A percentile compares a stretch with the other conserved stretches of the same genome.
These are phyloP conservation scores for Sebastes fasciatus DNA, from an alignment of 2,113 vertebrate genomes.

Conservation along the genomic window DNA sequence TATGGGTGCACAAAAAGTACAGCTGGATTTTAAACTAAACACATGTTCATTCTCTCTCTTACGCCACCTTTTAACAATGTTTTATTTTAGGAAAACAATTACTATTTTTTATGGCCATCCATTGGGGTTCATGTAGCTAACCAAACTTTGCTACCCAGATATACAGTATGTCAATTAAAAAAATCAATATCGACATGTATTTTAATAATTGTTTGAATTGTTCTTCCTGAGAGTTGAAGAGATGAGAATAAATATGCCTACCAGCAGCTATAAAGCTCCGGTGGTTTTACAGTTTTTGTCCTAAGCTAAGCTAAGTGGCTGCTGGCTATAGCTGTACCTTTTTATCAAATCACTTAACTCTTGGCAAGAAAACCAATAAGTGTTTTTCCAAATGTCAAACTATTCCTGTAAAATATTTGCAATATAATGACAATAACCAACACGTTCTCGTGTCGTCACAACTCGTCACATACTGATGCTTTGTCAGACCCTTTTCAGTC, in stretches of 20 bases:
- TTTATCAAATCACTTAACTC: background rate
- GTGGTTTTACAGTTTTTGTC: background rate
- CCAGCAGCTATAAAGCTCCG: background rate
- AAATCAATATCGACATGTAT: background rate
- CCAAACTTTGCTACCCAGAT: background rate
- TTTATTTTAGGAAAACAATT: slow-evolving; percentile 15
- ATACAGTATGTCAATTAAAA: background rate
- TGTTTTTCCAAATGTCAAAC: background rate
- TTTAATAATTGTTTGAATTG: background rate
- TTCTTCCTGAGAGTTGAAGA: background rate
- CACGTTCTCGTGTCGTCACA: too few species aligned
- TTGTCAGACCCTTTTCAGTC: too few species aligned
- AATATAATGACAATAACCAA: background rate
- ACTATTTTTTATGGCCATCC: background rate
- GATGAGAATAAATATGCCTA: background rate
- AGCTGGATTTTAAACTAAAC: slow-evolving; percentile 34
- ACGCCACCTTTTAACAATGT: background rate
- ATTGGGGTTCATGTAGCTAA: background rate
- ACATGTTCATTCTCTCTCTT: slow-evolving; percentile 8
- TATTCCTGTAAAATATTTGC: background rate
- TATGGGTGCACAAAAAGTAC: slow-evolving; percentile 61
- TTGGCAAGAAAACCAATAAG: background rate
- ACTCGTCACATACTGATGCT: too few species aligned
- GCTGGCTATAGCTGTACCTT: background rate
- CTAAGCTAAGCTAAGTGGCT: background rate